phyloP scores from a whole-genome alignment of 2,113 vertebrate genomes.

The Ancistrus triradiatus region DNA sequence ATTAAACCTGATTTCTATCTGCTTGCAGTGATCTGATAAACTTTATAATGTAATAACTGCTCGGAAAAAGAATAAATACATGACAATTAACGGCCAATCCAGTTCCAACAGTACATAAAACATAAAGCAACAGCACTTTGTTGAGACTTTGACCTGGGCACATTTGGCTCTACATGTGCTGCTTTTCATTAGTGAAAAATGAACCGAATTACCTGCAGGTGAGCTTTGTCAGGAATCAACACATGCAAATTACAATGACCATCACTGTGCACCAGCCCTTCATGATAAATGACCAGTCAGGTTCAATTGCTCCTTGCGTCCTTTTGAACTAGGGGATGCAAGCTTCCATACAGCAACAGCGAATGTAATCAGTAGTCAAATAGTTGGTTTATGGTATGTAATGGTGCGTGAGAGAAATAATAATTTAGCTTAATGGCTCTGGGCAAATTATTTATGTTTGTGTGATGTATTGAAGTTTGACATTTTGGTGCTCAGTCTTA shows the following conservation, averaged over 20 bases:
- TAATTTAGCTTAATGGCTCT: constrained; percentile 55
- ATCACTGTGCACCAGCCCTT: constrained; percentile 2
- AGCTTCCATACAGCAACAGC: constrained; percentile 43
- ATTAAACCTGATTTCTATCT: no score
- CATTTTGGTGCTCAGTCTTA: constrained; percentile 45
- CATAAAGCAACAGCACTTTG: no score
- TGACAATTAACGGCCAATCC: no score
- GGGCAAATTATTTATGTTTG: constrained; percentile 62
- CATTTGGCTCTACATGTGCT: neutral
- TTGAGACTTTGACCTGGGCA: no score
- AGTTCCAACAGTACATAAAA: no score
- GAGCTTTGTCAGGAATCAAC: constrained; percentile 21
- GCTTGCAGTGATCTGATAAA: no score
- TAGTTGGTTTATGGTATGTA: constrained; percentile 64
- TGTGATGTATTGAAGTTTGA: constrained; percentile 58
- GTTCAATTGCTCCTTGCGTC: constrained; percentile 15
- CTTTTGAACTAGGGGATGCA: constrained; percentile 48
- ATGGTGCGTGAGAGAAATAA: constrained; percentile 63
- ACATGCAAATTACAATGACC: constrained; percentile 5
- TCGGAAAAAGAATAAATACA: no score
- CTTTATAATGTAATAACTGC: no score
- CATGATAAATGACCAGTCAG: constrained; percentile 46
- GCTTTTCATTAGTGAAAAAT: constrained; percentile 5
- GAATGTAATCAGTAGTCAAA: constrained; percentile 65
- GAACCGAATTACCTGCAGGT: constrained; percentile 15